Evolutionary conservation across 2,888 invertebrate genomes (phyloP).

Genomic region (Ochropleura leucogaster): DNA sequence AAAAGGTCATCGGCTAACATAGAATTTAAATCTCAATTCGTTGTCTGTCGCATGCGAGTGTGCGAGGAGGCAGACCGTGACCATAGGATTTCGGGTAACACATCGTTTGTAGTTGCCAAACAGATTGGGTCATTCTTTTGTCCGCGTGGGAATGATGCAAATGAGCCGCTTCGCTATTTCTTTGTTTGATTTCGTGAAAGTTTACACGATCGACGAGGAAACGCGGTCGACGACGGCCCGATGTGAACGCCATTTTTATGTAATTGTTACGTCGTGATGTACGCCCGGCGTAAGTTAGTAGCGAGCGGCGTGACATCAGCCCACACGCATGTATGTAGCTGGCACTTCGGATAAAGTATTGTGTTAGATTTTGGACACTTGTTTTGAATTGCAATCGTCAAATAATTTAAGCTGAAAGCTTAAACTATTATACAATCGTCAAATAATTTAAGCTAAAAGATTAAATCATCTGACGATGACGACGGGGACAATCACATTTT

Average conservation of each 20-base stretch:
- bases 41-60: constrained; percentile 76
- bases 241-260: constrained; percentile 90
- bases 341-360: background rate
- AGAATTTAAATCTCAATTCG: constrained; percentile 74
- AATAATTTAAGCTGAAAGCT: no score
- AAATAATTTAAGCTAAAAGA: no score
- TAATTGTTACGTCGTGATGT: constrained; percentile 89
- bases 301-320: constrained; percentile 66
- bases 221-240: constrained; percentile 86
- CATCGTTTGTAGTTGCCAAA: constrained; percentile 88
- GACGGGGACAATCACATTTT: background rate
- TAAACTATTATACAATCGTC: no score
- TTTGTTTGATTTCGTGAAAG: constrained; percentile 91
- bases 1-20: constrained; percentile 72
- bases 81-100: constrained; percentile 87
- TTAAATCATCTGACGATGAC: no score
- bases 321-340: constrained; percentile 10
- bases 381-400: background rate
- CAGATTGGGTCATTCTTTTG: constrained; percentile 90
- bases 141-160: constrained; percentile 90
- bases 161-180: constrained; percentile 89
- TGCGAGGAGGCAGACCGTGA: constrained; percentile 77
- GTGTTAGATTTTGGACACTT: background rate
- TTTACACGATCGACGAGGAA: constrained; percentile 90
- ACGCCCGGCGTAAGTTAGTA: constrained; percentile 70